Conservation (phyloP, 2,888 invertebrate genomes). For the Diogma glabrata region DNA sequence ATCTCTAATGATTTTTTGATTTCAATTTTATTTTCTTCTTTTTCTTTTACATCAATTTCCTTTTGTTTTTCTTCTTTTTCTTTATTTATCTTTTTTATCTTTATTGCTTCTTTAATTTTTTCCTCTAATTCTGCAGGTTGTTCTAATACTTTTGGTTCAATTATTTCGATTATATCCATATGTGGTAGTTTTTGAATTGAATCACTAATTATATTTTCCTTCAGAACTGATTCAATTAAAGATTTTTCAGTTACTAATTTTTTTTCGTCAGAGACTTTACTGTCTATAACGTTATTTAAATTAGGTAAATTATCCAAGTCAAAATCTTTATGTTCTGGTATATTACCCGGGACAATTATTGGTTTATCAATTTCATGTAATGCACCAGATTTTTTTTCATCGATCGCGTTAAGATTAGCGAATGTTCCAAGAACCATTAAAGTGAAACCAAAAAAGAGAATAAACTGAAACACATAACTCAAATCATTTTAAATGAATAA, state of each 20-base stretch:
- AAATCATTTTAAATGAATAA: not conserved
- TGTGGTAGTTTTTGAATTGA: no score
- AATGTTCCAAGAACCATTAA: slow-evolving; percentile 85
- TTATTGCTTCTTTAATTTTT: slow-evolving; percentile 22
- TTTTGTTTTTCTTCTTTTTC: slow-evolving; percentile 19
- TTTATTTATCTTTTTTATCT: slow-evolving; percentile 22
- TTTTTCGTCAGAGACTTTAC: no score
- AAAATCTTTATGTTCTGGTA: no score
- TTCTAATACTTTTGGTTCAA: slow-evolving; percentile 37
- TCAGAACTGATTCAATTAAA: no score
- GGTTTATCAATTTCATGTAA: slow-evolving; percentile 17
- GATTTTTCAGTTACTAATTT: no score
- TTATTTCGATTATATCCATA: slow-evolving; percentile 16
- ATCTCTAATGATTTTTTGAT: slow-evolving; percentile 30
- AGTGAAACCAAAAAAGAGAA: slow-evolving; percentile 70
- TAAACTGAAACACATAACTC: slow-evolving; percentile 45
- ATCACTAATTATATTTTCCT: no score
- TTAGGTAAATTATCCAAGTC: no score
- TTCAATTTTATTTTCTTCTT: slow-evolving; percentile 28
- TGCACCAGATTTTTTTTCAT: slow-evolving; percentile 39
- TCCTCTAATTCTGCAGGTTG: slow-evolving; percentile 39
- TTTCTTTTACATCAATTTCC: slow-evolving; percentile 24
- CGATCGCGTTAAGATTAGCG: slow-evolving; percentile 70
- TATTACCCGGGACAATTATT: slow-evolving; percentile 13
- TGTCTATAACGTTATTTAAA: no score